Base-by-base conservation (phyloP, 2,888 invertebrate genomes). In the Drosophila monieri region DNA sequence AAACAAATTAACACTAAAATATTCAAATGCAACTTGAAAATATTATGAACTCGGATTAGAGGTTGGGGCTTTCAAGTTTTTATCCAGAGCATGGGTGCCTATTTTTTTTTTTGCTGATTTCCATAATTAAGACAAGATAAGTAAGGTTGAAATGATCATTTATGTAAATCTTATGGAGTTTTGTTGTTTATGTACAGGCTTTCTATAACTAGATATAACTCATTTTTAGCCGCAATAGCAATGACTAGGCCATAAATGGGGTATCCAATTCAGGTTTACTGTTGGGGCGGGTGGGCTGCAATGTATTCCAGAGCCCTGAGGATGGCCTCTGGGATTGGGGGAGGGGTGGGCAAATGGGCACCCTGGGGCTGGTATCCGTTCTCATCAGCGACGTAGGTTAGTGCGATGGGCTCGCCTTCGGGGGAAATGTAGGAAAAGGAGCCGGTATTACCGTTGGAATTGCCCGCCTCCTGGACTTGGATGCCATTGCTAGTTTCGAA, bases 401-500 rank as follows among this genome's bases (percentile, higher is more conserved):
- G 2, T 0, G 71, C 12, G 78, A 92, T 78, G 0, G 44, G 64
- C 10, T 78, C 53, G 27, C 94, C 94, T 10, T 93, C 93, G 12
- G 93, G 93, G 14, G 92, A 90, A 27, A 92, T 90, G 90, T 92
- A 94, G 3, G 83, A 64, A 89, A 79, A 91, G 3, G 85, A 74
- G 30, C 94, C 94, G 49, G 91, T 84, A 3, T 92, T 93, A 81
- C 93, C 93, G 89, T 92, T 92, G 61, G 93, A 76, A 46, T 83
- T 89, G 70, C 94, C 94, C 10, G 81, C 76, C 77, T 93, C 94
- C 77, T 93, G 92, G 1, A 79, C 92, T 1, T 81, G 44, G 80
- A 94, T 95, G 8, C 94, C 94, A 78, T 95, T 94, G 68, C 90
- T 92, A 70, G 94, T 94, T 64, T 93, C 90, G 79, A 79, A 94